Conservation (phyloP, 2,797 vertebrate species). For the Huso huso region DNA sequence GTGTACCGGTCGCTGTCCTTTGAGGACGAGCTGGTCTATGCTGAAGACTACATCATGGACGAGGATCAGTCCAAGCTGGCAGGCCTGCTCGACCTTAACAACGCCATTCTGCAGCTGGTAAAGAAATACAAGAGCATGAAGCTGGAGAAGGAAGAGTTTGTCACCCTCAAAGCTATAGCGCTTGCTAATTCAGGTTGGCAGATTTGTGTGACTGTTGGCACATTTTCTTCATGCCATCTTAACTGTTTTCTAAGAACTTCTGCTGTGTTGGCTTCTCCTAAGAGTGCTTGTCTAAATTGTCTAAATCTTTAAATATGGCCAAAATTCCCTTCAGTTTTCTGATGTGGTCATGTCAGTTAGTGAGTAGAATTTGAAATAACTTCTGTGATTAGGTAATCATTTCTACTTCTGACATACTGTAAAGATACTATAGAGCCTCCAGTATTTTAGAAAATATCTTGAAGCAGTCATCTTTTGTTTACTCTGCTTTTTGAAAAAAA, state of each 20-base stretch:
- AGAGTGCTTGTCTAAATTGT: conserved; percentile 9
- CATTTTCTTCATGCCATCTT: conserved; percentile 33
- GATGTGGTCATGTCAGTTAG: too few relatives aligned
- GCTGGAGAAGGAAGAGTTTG: conserved; percentile 97
- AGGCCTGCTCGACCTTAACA: conserved; percentile 94
- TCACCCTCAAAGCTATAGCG: conserved; percentile 96
- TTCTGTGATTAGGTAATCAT: too few relatives aligned
- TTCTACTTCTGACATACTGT: too few relatives aligned
- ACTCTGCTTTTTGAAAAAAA: conserved; percentile 20
- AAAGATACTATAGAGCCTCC: too few relatives aligned
- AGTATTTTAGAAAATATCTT: too few relatives aligned
- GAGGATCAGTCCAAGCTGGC: conserved; percentile 97
- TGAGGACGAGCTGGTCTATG: conserved; percentile 96
- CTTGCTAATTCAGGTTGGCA: conserved; percentile 97
- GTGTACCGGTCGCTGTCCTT: conserved; percentile 96
- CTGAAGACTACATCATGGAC: conserved; percentile 99
- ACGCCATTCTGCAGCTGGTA: conserved; percentile 94
- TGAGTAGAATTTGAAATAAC: too few relatives aligned
- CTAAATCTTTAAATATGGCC: too few relatives aligned
- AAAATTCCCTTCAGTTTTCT: too few relatives aligned
- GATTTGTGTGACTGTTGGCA: conserved; percentile 29
- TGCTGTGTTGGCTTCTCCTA: conserved; percentile 13
- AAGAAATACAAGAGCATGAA: conserved; percentile 98
- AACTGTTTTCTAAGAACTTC: conserved; percentile 10
- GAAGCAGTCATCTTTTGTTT: too few relatives aligned